Conservation (phyloP, 2,797 vertebrate genomes). For the Peromyscus nudipes region DNA sequence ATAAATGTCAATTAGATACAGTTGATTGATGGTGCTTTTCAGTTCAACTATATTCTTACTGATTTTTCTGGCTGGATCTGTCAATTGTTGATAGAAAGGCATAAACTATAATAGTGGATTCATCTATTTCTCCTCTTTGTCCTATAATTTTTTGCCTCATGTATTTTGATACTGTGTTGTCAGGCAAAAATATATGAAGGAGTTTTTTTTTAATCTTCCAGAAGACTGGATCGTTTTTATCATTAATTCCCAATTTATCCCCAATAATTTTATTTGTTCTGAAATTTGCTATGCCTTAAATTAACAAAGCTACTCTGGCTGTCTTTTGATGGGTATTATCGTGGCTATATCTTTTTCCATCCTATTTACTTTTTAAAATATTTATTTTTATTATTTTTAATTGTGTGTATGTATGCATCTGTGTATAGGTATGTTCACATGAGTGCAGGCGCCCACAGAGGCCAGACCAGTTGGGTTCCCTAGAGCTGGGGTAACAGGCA, state of each 20-base stretch:
- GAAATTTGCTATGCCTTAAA: constrained; percentile 48
- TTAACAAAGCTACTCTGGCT: constrained; percentile 33
- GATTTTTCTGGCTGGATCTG: constrained; percentile 66
- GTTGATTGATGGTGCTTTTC: constrained; percentile 64
- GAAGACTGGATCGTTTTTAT: constrained; percentile 27
- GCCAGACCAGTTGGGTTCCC: not conserved
- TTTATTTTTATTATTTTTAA: constrained; percentile 11
- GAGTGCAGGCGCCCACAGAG: not conserved
- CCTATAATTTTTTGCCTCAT: constrained; percentile 40
- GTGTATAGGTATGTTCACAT: not conserved
- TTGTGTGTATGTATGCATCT: not conserved
- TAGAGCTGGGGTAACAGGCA: not conserved
- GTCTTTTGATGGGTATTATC: constrained; percentile 55
- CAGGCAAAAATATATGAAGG: constrained; percentile 18
- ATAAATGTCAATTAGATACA: constrained; percentile 72
- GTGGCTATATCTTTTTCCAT: constrained; percentile 11
- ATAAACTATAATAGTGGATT: constrained; percentile 45
- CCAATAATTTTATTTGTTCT: constrained; percentile 41
- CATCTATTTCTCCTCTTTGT: constrained; percentile 25
- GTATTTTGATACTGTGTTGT: constrained; percentile 35
- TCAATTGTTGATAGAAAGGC: constrained; percentile 61
- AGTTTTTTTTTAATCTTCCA: not conserved
- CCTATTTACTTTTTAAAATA: constrained; percentile 1
- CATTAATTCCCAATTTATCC: constrained; percentile 27
- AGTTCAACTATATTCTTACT: constrained; percentile 71